Conservation (phyloP, 1,140 invertebrate genomes). For the Drosophila hydei region DNA sequence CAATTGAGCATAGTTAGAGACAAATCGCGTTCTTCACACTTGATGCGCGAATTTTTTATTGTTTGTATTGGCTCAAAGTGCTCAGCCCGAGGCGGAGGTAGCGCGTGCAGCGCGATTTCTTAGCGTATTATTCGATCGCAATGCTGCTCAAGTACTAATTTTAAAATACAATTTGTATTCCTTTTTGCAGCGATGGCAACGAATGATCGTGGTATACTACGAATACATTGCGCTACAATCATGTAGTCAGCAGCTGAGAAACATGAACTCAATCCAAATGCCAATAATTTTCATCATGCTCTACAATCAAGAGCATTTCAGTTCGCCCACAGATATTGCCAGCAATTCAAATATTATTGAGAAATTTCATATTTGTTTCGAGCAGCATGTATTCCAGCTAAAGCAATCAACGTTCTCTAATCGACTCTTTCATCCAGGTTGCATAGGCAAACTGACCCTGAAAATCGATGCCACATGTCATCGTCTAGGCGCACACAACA, state of each 20-base stretch:
- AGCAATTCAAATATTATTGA: not conserved
- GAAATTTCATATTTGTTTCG: not conserved
- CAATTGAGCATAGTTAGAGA: slow-evolving; percentile 23
- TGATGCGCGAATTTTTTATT: slow-evolving; percentile 38
- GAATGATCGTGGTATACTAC: slow-evolving; percentile 62
- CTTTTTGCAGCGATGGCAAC: slow-evolving; percentile 63
- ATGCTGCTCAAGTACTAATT: slow-evolving; percentile 84
- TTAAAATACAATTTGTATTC: slow-evolving; percentile 81
- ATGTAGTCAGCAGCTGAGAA: slow-evolving; percentile 65
- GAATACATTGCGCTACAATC: slow-evolving; percentile 70
- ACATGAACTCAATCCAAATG: slow-evolving; percentile 79
- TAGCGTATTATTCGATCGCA: slow-evolving; percentile 83
- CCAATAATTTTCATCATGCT: slow-evolving; percentile 57
- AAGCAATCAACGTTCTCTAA: slow-evolving; percentile 20
- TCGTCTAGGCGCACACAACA: slow-evolving; percentile 39
- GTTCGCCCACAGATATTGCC: not conserved
- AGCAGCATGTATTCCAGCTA: not conserved
- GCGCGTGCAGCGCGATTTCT: slow-evolving; percentile 65
- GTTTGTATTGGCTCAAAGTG: slow-evolving; percentile 47
- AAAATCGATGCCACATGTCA: slow-evolving; percentile 67
- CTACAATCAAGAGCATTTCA: slow-evolving; percentile 31
- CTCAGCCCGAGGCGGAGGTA: slow-evolving; percentile 53
- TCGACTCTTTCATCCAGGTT: slow-evolving; percentile 58
- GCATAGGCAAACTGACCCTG: slow-evolving; percentile 56
- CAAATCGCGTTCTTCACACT: slow-evolving; percentile 1